Base-by-base conservation (phyloP, 2,888 invertebrate genomes). In the Proisotoma minuta region DNA sequence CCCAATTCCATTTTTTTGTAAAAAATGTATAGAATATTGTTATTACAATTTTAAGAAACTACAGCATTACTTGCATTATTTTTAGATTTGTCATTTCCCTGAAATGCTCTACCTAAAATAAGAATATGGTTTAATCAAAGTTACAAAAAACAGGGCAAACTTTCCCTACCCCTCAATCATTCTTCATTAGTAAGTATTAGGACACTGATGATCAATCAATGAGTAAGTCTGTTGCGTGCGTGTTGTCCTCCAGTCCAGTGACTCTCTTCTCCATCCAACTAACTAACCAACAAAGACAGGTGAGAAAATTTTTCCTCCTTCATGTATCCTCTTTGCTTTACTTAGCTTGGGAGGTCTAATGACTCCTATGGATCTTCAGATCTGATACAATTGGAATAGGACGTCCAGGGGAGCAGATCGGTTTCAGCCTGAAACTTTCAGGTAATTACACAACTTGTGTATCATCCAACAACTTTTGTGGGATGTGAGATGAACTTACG, bases 381-480 rank as follows among this genome's bases (percentile, higher is more conserved):
- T 43, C 43, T 43, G 43, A 5, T 43, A 43, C 43, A 43, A 43
- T 43, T 43, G 43, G 43, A 43, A 43, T 15, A 18, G 18, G 43
- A 43, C 43, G 43, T 43, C 43, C 43, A 43, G 43, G 43, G 43
- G 43, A 43, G 43, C 43, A n/a, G 43, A 43, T 43, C 43, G 43
- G 43, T 43, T 43, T 5, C n/a, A n/a, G n/a, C n/a, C n/a, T n/a
- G n/a, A n/a, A n/a, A n/a, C n/a, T n/a, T n/a, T n/a, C 43, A 43
- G 43, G 43, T 43, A 43, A 43, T 43, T 43, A 43, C 43, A 18
- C 5, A n/a, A n/a, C 43, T 43, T n/a, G 5, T 43, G 43, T 43
- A 15, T 15, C n/a, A n/a, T n/a, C n/a, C n/a, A n/a, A n/a, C n/a
- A n/a, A n/a, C n/a, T n/a, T n/a, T n/a, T n/a, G n/a, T n/a, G n/a